Conservation (phyloP, 2,113 vertebrate species). For the Thomomys bottae region DNA sequence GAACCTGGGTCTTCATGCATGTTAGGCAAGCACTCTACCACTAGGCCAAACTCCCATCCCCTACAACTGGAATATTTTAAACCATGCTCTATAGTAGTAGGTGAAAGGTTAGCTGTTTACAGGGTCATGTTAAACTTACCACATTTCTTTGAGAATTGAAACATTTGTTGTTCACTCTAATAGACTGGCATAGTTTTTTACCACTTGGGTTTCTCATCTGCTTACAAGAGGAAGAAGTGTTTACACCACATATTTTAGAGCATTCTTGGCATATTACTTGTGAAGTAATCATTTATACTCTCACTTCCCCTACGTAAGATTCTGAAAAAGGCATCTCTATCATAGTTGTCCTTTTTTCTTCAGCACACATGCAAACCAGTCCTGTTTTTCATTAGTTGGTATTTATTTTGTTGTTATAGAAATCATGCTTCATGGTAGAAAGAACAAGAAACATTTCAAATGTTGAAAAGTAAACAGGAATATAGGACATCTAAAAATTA, state of each 20-base stretch:
- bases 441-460: constrained; percentile 22
- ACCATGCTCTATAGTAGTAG: background rate
- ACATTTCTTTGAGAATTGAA: constrained; percentile 26
- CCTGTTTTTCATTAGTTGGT: constrained; percentile 41
- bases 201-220: constrained; percentile 49
- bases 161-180: background rate
- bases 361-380: background rate
- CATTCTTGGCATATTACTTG: constrained; percentile 67
- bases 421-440: constrained; percentile 22
- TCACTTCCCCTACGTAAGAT: constrained; percentile 34
- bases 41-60: too few species aligned
- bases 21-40: too few species aligned
- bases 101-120: background rate
- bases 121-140: constrained; percentile 49
- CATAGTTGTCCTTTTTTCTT: constrained; percentile 64
- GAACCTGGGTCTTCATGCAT: too few species aligned
- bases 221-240: constrained; percentile 43
- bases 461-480: constrained; percentile 8
- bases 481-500: constrained; percentile 47
- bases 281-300: constrained; percentile 27
- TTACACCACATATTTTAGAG: constrained; percentile 70
- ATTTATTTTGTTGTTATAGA: constrained; percentile 48
- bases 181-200: constrained; percentile 45
- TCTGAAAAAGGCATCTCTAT: constrained; percentile 41
- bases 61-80: background rate